Evolutionary conservation across 1,140 invertebrate genomes (phyloP).

Genomic region (Drosophila oshimai): DNA sequence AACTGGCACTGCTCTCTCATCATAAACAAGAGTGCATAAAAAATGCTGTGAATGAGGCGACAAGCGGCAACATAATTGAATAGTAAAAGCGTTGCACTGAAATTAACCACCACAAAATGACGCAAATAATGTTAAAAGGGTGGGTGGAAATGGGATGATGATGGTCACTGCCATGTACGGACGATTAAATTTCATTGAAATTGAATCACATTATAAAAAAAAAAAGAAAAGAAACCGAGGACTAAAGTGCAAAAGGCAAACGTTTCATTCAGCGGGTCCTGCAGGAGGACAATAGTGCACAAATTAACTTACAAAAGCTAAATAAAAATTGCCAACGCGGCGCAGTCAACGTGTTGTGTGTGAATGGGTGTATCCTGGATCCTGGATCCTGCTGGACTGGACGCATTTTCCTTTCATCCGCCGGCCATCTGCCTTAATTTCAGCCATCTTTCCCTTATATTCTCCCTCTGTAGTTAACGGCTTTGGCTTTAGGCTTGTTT

Average conservation of each 20-base stretch:
- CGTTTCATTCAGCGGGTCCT: slow-evolving; percentile 25
- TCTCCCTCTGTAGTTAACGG: slow-evolving; percentile 36
- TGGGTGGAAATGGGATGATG: neutral
- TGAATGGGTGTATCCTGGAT: slow-evolving; percentile 18
- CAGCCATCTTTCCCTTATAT: neutral
- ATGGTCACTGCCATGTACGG: slow-evolving; percentile 52
- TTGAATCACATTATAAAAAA: slow-evolving; percentile 77
- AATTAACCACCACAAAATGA: slow-evolving; percentile 81
- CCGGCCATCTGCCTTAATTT: slow-evolving; percentile 55
- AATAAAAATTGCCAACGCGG: slow-evolving; percentile 77
- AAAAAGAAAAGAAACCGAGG: neutral
- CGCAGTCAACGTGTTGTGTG: slow-evolving; percentile 52
- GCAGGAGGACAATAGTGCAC: slow-evolving; percentile 69
- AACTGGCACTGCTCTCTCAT: slow-evolving; percentile 1
- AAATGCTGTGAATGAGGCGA: slow-evolving; percentile 52
- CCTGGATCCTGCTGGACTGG: too few species aligned
- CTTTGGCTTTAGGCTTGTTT: slow-evolving; percentile 46
- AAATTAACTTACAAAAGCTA: slow-evolving; percentile 80
- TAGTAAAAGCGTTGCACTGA: slow-evolving; percentile 78
- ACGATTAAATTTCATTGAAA: slow-evolving; percentile 81
- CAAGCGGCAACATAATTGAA: slow-evolving; percentile 73
- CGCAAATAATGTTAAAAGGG: slow-evolving; percentile 71
- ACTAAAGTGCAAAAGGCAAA: slow-evolving; percentile 72
- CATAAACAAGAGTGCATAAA: slow-evolving; percentile 73
- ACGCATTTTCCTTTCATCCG: slow-evolving; percentile 36